Conservation (phyloP, 2,888 invertebrate species). For the Heteromurus nitidus region DNA sequence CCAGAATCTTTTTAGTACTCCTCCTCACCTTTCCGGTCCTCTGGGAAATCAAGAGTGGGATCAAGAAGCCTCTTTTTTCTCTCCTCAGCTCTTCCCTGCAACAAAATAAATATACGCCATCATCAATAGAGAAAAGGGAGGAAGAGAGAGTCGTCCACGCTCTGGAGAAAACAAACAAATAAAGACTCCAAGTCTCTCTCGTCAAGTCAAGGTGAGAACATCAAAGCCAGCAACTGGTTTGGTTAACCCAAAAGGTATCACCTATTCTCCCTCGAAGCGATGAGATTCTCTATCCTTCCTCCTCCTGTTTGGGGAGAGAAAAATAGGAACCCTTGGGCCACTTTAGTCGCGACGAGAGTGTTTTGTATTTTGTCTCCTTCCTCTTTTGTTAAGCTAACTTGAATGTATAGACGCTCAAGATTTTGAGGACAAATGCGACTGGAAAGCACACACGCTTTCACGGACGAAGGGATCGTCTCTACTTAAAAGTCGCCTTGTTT, state of each 20-base stretch:
- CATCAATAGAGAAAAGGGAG: conserved; percentile 15
- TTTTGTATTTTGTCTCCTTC: neutral
- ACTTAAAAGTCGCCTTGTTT: too few species aligned
- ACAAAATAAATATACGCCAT: conserved; percentile 41
- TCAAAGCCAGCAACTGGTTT: conserved; percentile 16
- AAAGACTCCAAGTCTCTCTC: neutral
- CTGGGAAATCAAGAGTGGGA: conserved; percentile 72
- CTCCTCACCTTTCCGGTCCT: conserved; percentile 71
- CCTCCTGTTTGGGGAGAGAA: too few species aligned
- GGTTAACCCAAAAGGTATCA: conserved; percentile 46
- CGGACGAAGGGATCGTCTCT: too few species aligned
- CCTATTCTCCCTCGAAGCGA: conserved; percentile 27
- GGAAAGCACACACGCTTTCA: too few species aligned
- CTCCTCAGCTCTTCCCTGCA: conserved; percentile 47
- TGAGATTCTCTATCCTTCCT: too few species aligned
- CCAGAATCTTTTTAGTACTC: conserved; percentile 61
- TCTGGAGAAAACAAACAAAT: conserved; percentile 25
- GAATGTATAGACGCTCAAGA: too few species aligned
- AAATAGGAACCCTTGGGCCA: conserved; percentile 47
- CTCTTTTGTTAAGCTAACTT: too few species aligned
- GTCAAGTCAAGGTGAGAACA: neutral
- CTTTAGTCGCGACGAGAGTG: neutral
- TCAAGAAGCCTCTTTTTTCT: conserved; percentile 65
- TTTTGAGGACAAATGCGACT: too few species aligned
- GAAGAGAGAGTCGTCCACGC: neutral